Conservation (phyloP, 2,113 vertebrate genomes). For the Pseudonaja textilis region DNA sequence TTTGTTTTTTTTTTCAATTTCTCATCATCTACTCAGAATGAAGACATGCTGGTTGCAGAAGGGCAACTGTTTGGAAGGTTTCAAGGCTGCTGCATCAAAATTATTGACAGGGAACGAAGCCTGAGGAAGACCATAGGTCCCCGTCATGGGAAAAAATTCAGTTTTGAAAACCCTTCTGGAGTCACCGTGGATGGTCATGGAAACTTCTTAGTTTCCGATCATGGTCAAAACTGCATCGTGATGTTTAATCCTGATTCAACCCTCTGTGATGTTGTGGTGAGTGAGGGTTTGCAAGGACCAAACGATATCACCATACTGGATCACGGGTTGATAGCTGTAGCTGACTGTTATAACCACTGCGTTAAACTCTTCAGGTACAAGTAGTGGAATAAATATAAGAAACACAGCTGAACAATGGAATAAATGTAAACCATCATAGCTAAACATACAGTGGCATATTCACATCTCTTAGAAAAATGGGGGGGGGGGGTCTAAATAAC, state of each 20-base stretch:
- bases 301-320: constrained; percentile 34
- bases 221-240: constrained; percentile 24
- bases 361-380: constrained; percentile 48
- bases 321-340: constrained; percentile 24
- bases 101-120: constrained; percentile 24
- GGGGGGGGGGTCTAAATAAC: background rate
- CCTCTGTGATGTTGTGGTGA: constrained; percentile 8
- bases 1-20: background rate
- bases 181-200: constrained; percentile 24
- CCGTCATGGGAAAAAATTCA: background rate
- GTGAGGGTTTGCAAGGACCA: constrained; percentile 28
- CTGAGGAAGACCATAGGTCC: constrained; percentile 36
- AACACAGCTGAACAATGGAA: background rate
- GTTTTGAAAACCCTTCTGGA: constrained; percentile 8
- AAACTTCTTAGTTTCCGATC: constrained; percentile 13
- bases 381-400: background rate
- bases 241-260: constrained; percentile 45
- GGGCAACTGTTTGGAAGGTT: constrained; percentile 34
- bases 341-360: constrained; percentile 37
- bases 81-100: constrained; percentile 4
- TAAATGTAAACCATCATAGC: background rate
- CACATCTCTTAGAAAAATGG: background rate
- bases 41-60: constrained; percentile 48
- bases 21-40: background rate
- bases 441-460: background rate